Percentiles rank a stretch among this genome's conserved stretches.
Evolutionary conservation across 2,888 invertebrate species (phyloP).

Genomic region (Drosophila cognata): DNA sequence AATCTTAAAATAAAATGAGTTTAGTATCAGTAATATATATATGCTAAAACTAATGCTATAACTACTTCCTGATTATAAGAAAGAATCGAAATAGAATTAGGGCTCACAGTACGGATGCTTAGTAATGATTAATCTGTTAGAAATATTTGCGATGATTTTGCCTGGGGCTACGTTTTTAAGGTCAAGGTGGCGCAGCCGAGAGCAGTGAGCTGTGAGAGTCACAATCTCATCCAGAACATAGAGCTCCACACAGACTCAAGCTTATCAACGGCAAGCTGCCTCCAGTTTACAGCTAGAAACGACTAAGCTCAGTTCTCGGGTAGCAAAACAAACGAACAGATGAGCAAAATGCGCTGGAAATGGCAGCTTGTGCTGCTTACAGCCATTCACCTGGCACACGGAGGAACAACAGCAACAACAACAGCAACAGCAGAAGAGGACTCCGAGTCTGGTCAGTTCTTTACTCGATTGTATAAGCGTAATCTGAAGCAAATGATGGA

Average conservation of each 20-base stretch:
- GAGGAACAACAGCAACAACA: background rate
- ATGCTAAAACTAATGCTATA: background rate
- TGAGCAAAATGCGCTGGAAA: slow-evolving; percentile 38
- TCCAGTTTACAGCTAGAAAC: slow-evolving; percentile 14
- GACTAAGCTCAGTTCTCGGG: slow-evolving; percentile 54
- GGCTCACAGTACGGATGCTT: slow-evolving; percentile 42
- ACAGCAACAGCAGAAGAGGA: slow-evolving; percentile 6
- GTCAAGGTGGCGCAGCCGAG: slow-evolving; percentile 54
- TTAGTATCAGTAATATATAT: background rate
- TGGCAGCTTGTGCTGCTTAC: slow-evolving; percentile 39
- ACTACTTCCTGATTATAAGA: background rate
- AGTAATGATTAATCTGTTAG: slow-evolving; percentile 22
- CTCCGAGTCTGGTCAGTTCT: slow-evolving; percentile 47
- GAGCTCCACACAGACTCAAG: slow-evolving; percentile 9
- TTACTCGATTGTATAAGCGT: slow-evolving; percentile 72
- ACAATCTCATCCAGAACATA: slow-evolving; percentile 14
- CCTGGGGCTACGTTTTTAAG: slow-evolving; percentile 47
- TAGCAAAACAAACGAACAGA: slow-evolving; percentile 56
- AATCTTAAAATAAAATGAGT: background rate
- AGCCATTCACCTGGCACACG: slow-evolving; percentile 10
- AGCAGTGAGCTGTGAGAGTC: background rate
- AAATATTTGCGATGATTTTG: slow-evolving; percentile 9
- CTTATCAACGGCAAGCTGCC: slow-evolving; percentile 57
- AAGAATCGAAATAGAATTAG: background rate
- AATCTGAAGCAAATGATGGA: slow-evolving; percentile 70